Conservation (phyloP, 2,113 vertebrate species). For the Cyphomyrus discorhynchus region DNA sequence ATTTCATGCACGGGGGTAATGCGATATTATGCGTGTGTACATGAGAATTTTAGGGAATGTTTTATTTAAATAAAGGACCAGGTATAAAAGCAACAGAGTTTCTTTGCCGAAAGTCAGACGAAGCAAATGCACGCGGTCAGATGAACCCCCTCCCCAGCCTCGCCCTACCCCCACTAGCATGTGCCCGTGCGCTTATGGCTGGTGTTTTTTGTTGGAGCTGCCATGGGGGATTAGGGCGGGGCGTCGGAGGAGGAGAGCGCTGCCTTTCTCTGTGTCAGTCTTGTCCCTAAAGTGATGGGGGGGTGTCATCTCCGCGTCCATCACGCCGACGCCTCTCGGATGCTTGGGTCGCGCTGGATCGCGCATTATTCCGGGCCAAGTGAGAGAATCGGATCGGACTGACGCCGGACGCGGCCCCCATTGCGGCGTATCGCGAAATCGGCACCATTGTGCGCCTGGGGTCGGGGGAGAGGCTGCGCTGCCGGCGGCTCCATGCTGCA, state of each 20-base stretch:
- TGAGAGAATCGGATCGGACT: not conserved
- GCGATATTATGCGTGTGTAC: not conserved
- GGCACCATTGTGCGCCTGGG: conserved; percentile 22
- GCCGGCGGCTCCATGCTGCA: conserved; percentile 47
- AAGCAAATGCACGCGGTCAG: not conserved
- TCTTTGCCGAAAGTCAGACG: not conserved
- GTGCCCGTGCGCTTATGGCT: not conserved
- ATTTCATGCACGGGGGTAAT: not conserved
- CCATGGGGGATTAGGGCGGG: conserved; percentile 27
- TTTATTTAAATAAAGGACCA: not conserved
- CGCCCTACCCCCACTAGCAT: not conserved
- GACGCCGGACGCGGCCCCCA: conserved; percentile 6
- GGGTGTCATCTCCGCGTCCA: conserved; percentile 20
- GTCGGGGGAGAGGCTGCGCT: conserved; percentile 19
- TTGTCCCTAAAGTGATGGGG: conserved; percentile 26
- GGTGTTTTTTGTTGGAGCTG: conserved; percentile 4
- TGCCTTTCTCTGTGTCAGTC: conserved; percentile 19
- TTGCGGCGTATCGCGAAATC: not conserved
- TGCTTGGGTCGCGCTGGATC: conserved; percentile 12
- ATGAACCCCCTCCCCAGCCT: not conserved
- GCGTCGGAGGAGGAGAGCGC: conserved; percentile 23
- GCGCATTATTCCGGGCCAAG: conserved; percentile 17
- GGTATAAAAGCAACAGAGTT: not conserved
- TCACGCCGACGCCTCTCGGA: conserved; percentile 9
- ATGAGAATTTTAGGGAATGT: not conserved